Conservation (phyloP, 2,113 vertebrate species). For the Hippolais icterina region DNA sequence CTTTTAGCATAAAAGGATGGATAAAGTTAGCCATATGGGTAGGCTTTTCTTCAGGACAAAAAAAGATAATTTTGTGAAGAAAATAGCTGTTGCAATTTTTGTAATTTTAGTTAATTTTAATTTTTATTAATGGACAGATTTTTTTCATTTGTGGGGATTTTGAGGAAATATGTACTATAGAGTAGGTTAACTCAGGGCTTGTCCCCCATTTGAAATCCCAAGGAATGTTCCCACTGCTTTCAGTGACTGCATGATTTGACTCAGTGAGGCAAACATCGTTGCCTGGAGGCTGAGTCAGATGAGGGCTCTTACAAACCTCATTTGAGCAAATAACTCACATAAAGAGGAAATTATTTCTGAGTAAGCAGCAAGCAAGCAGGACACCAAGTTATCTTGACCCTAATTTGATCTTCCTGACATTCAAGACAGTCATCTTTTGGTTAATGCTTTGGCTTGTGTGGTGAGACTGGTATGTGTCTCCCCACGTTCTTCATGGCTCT, state of each 20-base stretch:
- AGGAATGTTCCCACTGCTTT: neutral
- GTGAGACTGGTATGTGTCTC: neutral
- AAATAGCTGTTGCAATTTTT: neutral
- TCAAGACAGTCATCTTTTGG: neutral
- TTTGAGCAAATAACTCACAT: neutral
- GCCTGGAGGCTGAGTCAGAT: neutral
- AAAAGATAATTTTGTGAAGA: neutral
- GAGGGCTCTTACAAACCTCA: neutral
- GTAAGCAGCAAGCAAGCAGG: neutral
- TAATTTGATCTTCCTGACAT: neutral
- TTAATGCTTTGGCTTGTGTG: neutral
- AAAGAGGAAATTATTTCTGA: constrained; percentile 30
- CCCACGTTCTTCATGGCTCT: neutral
- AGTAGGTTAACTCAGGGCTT: neutral
- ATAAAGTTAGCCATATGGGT: neutral
- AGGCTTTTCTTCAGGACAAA: neutral
- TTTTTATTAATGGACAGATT: neutral
- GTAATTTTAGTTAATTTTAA: neutral
- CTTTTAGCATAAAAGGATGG: neutral
- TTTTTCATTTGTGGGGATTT: neutral
- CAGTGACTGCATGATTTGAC: neutral
- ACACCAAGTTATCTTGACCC: neutral
- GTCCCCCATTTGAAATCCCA: neutral
- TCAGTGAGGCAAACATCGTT: neutral
- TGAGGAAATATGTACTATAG: neutral